Evolutionary conservation across 2,888 invertebrate genomes (phyloP).

Genomic region (Plagiodera versicolora): DNA sequence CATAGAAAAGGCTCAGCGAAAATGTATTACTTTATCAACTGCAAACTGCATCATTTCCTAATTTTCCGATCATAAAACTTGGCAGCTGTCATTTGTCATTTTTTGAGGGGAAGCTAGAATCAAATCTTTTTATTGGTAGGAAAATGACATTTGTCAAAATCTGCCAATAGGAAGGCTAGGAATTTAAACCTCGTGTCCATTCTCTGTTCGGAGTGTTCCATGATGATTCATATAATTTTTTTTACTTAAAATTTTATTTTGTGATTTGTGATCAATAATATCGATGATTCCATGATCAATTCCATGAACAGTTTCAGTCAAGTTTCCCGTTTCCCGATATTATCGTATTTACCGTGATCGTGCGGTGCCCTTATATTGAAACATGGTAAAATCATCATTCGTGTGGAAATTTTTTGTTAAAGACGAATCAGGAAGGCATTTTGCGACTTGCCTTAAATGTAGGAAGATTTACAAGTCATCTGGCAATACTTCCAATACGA

Average conservation of each 20-base stretch:
- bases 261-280: no score
- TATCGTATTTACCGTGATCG: neutral
- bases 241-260: no score
- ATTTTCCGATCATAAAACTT: no score
- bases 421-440: neutral
- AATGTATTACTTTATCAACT: neutral
- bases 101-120: no score
- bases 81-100: no score
- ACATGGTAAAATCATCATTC: neutral
- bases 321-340: neutral
- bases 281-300: no score
- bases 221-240: no score
- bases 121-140: no score
- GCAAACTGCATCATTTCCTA: neutral
- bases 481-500: slow-evolving; percentile 12
- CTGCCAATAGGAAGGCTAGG: no score
- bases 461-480: slow-evolving; percentile 7
- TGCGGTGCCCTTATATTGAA: neutral
- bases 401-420: neutral
- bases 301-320: neutral
- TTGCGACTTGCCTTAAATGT: slow-evolving; percentile 14
- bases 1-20: neutral
- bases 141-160: no score
- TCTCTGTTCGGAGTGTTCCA: no score
- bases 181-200: no score